A percentile compares a stretch with the other conserved stretches of the same genome.
These are phyloP conservation scores for Scaptomyza caliginosa DNA, from an alignment of 2,888 invertebrate genomes.

Conservation along the genomic window DNA sequence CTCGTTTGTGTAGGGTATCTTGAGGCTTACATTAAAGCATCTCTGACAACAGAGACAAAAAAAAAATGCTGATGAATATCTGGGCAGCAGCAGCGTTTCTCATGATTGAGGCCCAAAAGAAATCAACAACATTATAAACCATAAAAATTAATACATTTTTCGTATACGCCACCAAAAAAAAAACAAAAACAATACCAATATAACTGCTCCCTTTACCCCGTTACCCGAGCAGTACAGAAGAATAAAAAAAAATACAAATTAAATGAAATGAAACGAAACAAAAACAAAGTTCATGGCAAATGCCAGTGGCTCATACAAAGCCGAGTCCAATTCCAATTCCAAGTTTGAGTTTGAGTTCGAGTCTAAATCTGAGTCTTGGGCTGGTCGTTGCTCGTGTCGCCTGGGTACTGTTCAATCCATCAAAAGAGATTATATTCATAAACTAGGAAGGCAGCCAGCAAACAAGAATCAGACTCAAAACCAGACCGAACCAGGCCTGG, in stretches of 20 bases:
- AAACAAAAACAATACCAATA: slow-evolving; percentile 51
- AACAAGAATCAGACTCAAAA: slow-evolving; percentile 14
- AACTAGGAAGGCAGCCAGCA: slow-evolving; percentile 59
- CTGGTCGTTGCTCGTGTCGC: slow-evolving; percentile 12
- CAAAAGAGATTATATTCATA: slow-evolving; percentile 78
- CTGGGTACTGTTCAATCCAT: slow-evolving; percentile 71
- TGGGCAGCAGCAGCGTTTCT: slow-evolving; percentile 37
- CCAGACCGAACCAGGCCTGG: not conserved
- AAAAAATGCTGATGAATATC: slow-evolving; percentile 44
- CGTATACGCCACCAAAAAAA: slow-evolving; percentile 51
- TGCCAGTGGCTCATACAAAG: slow-evolving; percentile 52
- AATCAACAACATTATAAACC: slow-evolving; percentile 71
- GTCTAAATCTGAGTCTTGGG: slow-evolving; percentile 12
- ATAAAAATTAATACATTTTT: slow-evolving; percentile 73
- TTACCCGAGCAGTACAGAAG: slow-evolving; percentile 21
- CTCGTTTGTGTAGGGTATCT: slow-evolving; percentile 40
- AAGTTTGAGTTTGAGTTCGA: too few relatives aligned
- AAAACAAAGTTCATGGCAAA: slow-evolving; percentile 64
- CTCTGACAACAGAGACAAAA: slow-evolving; percentile 24
- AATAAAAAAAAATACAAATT: slow-evolving; percentile 29
- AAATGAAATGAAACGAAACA: slow-evolving; percentile 61
- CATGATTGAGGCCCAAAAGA: slow-evolving; percentile 53
- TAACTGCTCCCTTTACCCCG: not conserved
- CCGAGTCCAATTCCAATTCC: slow-evolving; percentile 22
- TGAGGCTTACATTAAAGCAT: slow-evolving; percentile 10